Conservation (phyloP, 2,113 vertebrate genomes). For the Tylochromis polylepis region DNA sequence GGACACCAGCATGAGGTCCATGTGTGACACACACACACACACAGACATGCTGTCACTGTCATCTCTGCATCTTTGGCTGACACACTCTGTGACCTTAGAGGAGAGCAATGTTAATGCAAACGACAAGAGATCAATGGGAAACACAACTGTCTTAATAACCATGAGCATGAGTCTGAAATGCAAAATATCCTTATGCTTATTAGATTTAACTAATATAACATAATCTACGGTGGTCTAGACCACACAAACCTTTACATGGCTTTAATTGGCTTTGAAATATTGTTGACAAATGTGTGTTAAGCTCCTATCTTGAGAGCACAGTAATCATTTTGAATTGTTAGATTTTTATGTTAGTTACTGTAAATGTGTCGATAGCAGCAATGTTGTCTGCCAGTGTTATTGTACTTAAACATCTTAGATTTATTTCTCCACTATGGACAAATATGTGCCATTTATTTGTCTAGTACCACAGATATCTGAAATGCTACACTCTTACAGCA, state of each 20-base stretch:
- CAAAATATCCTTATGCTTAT: not conserved
- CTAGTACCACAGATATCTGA: not conserved
- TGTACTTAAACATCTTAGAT: not conserved
- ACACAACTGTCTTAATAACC: not conserved
- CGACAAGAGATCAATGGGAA: slow-evolving; percentile 26
- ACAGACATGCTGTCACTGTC: not conserved
- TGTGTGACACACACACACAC: slow-evolving; percentile 21
- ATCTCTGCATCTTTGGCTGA: slow-evolving; percentile 16
- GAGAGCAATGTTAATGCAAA: slow-evolving; percentile 4
- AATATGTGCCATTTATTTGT: not conserved
- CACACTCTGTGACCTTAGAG: slow-evolving; percentile 25
- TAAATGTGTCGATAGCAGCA: not conserved
- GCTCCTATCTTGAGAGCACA: not conserved
- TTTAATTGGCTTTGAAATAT: not conserved
- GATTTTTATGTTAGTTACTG: not conserved
- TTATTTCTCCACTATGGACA: not conserved
- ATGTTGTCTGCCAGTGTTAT: not conserved
- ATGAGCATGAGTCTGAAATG: not conserved
- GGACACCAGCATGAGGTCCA: slow-evolving; percentile 49
- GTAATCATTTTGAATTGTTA: not conserved
- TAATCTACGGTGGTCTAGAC: not conserved
- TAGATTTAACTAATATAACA: not conserved
- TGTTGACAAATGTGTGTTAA: not conserved
- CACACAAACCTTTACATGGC: not conserved
- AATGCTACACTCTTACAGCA: not conserved